Evolutionary conservation across 2,888 invertebrate species (phyloP), one percentile per base, ranked within the genome.

Genomic region (Platynereis dumerilii): DNA sequence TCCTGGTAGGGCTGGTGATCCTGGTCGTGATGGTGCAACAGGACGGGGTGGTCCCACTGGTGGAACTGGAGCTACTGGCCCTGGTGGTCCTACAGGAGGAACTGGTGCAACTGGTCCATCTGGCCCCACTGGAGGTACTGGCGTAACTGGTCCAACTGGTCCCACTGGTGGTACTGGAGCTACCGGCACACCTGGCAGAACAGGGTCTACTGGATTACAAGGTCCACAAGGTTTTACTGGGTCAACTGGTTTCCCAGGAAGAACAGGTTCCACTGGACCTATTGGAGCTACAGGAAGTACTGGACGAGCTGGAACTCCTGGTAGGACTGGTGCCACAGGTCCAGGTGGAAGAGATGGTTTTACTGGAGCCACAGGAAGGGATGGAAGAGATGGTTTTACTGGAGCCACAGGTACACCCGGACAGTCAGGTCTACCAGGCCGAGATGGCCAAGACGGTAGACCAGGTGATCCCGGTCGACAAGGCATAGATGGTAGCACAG

Each of bases 21-120:
- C 27, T 29, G 71, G 70, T 29, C 56, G 58, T 64, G 69, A 65
- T 22, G 62, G 62, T 27, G 26, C 59, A 45, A 44, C 59, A 48
- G 48, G 48, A 48, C 48, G 2, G 15, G 27, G 2, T 45, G 48
- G 48, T 5, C 48, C 48, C 2, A 17, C 60, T 7, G 60, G 60
- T 12, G 57, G 29, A n/a, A n/a, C 57, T 10, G 20, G 34, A 7
- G 34, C 34, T 7, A 34, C 34, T 7, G 34, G 34, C 12, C 34
- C 34, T 34, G 34, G 34, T 34, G 66, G 66, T n/a, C 57, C 48
- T 3, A 29, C 28, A 15, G 63, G 63, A 52, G 34, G 34, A 57
- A 53, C 63, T 48, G 63, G 63, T 7, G 45, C 57, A 58, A 62
- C 54, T 52, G 65, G 65, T 10, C 54, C 61, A 22, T 20, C 55